These are phyloP conservation scores for Sorex maritimensis DNA, from an alignment of 2,797 vertebrate species.

Conservation along the genomic window DNA sequence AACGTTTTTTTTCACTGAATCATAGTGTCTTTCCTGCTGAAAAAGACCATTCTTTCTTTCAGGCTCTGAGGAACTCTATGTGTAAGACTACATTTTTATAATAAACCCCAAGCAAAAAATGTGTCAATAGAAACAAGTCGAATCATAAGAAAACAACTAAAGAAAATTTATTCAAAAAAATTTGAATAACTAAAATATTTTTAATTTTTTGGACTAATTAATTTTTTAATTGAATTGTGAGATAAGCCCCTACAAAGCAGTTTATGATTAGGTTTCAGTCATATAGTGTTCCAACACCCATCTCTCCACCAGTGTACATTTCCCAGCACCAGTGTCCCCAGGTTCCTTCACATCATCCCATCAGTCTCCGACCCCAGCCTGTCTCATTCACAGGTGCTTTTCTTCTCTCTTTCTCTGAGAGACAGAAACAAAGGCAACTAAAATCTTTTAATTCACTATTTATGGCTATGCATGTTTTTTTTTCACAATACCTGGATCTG, in stretches of 20 bases:
- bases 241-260: no score
- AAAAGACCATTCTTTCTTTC: background rate
- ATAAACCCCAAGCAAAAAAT: background rate
- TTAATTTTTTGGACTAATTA: background rate
- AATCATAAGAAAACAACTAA: conserved; percentile 12
- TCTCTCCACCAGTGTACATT: no score
- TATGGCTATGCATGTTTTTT: background rate
- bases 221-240: no score
- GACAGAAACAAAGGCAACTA: background rate
- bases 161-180: background rate
- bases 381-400: no score
- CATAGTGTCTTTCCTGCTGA: background rate
- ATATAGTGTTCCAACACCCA: no score
- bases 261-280: no score
- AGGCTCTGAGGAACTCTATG: background rate
- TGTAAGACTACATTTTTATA: background rate
- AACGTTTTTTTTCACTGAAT: background rate
- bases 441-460: background rate
- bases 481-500: background rate
- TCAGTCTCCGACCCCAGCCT: no score
- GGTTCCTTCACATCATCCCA: no score
- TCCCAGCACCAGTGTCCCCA: no score
- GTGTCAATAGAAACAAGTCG: background rate
- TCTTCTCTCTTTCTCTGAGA: no score
- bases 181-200: background rate